phyloP scores from a whole-genome alignment of 2,888 invertebrate genomes.

The Lepidochitona cinerea region DNA sequence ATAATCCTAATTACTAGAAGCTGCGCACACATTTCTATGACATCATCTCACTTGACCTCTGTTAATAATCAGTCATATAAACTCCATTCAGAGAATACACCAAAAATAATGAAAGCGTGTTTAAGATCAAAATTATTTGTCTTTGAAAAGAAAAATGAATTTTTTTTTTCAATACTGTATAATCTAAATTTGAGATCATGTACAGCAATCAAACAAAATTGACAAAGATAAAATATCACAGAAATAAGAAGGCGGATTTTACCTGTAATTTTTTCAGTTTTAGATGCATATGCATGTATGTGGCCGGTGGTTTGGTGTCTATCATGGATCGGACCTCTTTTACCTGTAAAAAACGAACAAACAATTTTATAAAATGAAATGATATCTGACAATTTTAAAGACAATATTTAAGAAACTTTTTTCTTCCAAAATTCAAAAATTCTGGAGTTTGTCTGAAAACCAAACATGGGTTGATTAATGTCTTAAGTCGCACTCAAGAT shows the following conservation, averaged over 20 bases:
- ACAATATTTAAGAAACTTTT: neutral
- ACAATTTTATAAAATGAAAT: neutral
- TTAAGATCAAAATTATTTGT: too few relatives aligned
- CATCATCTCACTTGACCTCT: too few relatives aligned
- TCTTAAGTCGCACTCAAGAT: too few relatives aligned
- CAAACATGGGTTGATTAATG: too few relatives aligned
- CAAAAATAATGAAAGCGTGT: too few relatives aligned
- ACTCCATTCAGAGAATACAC: too few relatives aligned
- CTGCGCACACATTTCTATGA: too few relatives aligned
- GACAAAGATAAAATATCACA: neutral
- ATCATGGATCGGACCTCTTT: slow-evolving; percentile 48
- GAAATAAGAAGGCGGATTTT: neutral
- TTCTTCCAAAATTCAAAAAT: neutral
- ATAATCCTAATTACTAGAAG: too few relatives aligned
- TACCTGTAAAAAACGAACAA: slow-evolving; percentile 47
- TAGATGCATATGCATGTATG: slow-evolving; percentile 56
- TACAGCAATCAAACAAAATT: neutral
- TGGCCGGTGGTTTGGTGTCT: slow-evolving; percentile 51
- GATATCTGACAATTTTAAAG: neutral
- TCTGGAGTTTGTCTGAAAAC: neutral
- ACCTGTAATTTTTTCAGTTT: slow-evolving; percentile 55
- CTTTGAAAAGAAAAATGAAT: too few relatives aligned
- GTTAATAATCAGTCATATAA: too few relatives aligned
- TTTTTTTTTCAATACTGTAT: too few relatives aligned
- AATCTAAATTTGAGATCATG: too few relatives aligned